Percentiles rank a stretch among this genome's conserved stretches.
These are phyloP conservation scores for Rambutsinella grinnellia DNA, from an alignment of 2,888 invertebrate species.

Conservation along the genomic window DNA sequence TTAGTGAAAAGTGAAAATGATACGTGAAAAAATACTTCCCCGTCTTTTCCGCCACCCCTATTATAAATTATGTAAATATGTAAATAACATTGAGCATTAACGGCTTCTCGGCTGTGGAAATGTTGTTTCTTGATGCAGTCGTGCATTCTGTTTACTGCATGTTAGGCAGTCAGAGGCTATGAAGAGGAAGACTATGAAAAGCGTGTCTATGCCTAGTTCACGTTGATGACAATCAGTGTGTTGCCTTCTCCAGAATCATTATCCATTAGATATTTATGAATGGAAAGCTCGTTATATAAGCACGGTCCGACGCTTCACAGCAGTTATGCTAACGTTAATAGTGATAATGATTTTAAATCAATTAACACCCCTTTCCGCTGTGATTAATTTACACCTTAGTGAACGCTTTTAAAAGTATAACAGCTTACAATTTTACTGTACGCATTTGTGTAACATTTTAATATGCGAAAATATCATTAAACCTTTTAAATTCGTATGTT, in stretches of 20 bases:
- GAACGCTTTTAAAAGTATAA: too few species aligned
- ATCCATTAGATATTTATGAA: not conserved
- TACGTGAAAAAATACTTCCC: conserved; percentile 13
- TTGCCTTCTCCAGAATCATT: not conserved
- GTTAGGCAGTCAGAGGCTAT: not conserved
- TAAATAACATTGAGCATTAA: conserved; percentile 49
- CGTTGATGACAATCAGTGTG: not conserved
- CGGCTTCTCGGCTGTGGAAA: conserved; percentile 28
- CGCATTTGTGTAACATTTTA: too few species aligned
- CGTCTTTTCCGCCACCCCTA: conserved; percentile 12
- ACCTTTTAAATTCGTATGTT: too few species aligned
- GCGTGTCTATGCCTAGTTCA: too few species aligned
- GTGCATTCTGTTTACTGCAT: conserved; percentile 29
- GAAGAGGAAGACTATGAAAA: not conserved
- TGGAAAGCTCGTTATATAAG: not conserved
- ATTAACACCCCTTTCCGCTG: too few species aligned
- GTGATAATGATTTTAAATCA: not conserved
- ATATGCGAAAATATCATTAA: too few species aligned
- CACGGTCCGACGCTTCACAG: not conserved
- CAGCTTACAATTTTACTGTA: too few species aligned
- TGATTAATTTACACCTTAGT: too few species aligned
- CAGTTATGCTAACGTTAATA: not conserved
- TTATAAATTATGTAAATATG: conserved; percentile 53
- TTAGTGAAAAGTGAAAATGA: conserved; percentile 35
- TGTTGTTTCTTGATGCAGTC: not conserved